Base-by-base conservation (phyloP, 1,140 invertebrate species). In the Geopemphigus sp. region DNA sequence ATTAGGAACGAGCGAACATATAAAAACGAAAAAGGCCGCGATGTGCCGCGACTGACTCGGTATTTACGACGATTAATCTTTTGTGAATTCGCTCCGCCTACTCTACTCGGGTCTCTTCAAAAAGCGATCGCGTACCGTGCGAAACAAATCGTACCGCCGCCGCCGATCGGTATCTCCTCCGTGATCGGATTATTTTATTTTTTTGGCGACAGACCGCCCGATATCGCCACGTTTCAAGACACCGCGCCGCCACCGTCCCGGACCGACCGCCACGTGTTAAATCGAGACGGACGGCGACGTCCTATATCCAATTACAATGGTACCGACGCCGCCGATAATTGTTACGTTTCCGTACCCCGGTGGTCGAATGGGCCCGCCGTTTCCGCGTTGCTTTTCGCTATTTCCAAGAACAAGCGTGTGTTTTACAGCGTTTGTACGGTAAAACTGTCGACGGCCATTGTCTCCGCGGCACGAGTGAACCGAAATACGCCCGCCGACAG, bases 231-330 rank as follows among this genome's bases (percentile, higher is more conserved):
- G 39, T 50, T 32, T 8, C 17, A 19, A 22, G 32, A n/a, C 19
- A 39, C 32, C 29, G 32, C 29, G 29, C 8, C 32, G 32, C 11
- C 19, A 39, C 32, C 29, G 32, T 19, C 63, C 8, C 32, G 32
- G 32, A 29, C 63, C 63, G n/a, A 26, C 5, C 14, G 4, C 17
- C 66, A 70, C 66, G 66, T 70, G 66, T 70, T 53, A 17, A 29
- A 29, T 32, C 26, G n/a, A n/a, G n/a, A n/a, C n/a, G n/a, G n/a
- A n/a, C n/a, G n/a, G n/a, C n/a, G n/a, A n/a, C n/a, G n/a, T n/a
- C n/a, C n/a, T n/a, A n/a, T n/a, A n/a, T 70, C 66, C 66, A 29
- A 70, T 70, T 70, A 70, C 66, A 70, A 19, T 53, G 45, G 66
- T 19, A 70, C 66, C 66, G 66, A 70, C 45, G 6, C 24, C 39